phyloP scores from a whole-genome alignment of 2,888 invertebrate species.

The Allolobophora icterica region DNA sequence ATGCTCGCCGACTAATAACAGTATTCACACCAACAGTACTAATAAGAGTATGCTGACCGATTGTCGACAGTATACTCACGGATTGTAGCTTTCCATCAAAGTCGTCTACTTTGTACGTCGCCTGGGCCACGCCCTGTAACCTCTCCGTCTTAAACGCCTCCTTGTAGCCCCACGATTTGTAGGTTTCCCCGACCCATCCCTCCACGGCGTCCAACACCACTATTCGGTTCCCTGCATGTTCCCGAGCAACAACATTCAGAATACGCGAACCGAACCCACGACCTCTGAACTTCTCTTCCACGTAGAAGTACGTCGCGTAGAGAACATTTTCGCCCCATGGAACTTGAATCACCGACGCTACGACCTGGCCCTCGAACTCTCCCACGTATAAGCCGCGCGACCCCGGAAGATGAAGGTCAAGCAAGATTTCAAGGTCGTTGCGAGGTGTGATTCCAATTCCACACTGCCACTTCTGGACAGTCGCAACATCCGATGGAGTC shows the following conservation, averaged over 20 bases:
- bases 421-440: too few relatives aligned
- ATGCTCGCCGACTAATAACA: too few relatives aligned
- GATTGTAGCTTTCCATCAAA: not conserved
- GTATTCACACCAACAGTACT: too few relatives aligned
- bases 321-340: constrained; percentile 38
- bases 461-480: too few relatives aligned
- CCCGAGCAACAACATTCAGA: constrained; percentile 41
- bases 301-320: constrained; percentile 44
- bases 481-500: too few relatives aligned
- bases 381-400: constrained; percentile 43
- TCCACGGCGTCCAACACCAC: constrained; percentile 39
- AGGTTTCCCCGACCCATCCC: constrained; percentile 38
- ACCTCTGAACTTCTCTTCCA: constrained; percentile 38
- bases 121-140: not conserved
- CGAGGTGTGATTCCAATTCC: too few relatives aligned
- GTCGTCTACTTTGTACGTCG: not conserved
- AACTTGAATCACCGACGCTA: constrained; percentile 42
- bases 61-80: not conserved
- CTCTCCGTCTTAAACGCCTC: constrained; percentile 13
- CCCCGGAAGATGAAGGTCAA: constrained; percentile 30
- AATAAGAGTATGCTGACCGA: too few relatives aligned
- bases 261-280: constrained; percentile 43
- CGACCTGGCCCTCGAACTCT: constrained; percentile 39
- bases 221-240: constrained; percentile 37
- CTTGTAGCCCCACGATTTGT: constrained; percentile 28